These are phyloP conservation scores for Sanderia malayensis DNA, from an alignment of 30 jellyfish, hydroid and myxozoan genomes.

Conservation along the genomic window DNA sequence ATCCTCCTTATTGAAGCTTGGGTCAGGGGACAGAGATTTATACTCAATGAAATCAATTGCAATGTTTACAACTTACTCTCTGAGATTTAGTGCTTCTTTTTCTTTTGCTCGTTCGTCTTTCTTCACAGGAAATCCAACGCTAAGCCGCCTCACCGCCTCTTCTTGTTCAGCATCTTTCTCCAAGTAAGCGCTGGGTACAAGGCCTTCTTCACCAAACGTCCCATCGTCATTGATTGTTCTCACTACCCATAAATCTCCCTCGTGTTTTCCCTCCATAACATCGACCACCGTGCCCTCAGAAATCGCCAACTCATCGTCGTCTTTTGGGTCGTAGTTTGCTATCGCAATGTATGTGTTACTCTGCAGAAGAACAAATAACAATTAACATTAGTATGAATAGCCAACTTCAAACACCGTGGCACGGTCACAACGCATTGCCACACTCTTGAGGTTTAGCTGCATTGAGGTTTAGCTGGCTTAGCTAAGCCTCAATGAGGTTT, in stretches of 20 bases:
- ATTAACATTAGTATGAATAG: too few species aligned
- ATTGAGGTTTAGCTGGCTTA: too few species aligned
- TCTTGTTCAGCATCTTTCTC: constrained; percentile 71
- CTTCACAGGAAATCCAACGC: constrained; percentile 44
- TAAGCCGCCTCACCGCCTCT: constrained; percentile 42
- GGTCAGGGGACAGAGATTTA: too few species aligned
- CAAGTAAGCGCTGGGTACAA: constrained; percentile 83
- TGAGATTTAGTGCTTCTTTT: constrained; percentile 56
- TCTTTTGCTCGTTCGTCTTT: constrained; percentile 57
- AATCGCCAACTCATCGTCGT: constrained; percentile 56
- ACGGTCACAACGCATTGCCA: too few species aligned
- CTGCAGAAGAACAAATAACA: constrained; percentile 24
- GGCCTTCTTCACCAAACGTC: constrained; percentile 78
- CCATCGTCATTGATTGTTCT: constrained; percentile 83
- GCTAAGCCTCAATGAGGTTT: too few species aligned
- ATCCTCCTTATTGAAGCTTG: too few species aligned
- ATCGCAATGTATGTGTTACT: constrained; percentile 81
- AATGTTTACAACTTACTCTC: constrained; percentile 90
- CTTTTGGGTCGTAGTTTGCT: constrained; percentile 85
- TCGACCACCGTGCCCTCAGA: constrained; percentile 88
- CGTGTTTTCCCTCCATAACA: constrained; percentile 74
- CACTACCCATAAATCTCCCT: constrained; percentile 83
- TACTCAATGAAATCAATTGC: too few species aligned
- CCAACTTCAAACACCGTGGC: too few species aligned
- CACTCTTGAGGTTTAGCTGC: too few species aligned